Evolutionary conservation across 2,888 invertebrate genomes (phyloP), one percentile per base, ranked within the genome.

Genomic region (Plusia festucae): DNA sequence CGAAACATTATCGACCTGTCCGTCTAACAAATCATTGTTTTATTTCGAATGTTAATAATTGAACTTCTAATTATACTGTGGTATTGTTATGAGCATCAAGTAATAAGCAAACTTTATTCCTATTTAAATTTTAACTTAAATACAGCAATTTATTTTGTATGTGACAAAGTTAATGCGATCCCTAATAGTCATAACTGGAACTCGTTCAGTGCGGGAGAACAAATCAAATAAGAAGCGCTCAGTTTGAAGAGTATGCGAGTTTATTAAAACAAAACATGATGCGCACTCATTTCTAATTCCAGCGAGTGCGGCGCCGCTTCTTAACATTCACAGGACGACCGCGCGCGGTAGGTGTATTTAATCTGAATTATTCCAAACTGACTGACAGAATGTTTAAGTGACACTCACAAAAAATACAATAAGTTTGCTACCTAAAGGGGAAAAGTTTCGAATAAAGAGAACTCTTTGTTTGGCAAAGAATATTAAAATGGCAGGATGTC

Each of bases 351-450:
- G 93, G 93, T 93, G 90, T 91, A 88, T 91, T 92, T 93, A 93
- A 93, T 93, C 90, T 92, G 91, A 93, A 93, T 93, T 93, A 93
- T 93, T 90, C 89, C 85, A 80, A 88, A 88, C 89, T 90, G 89
- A 91, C 91, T 91, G 92, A 91, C 94, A 88, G 89, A 91, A 92
- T 90, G 89, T 90, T 90, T 91, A 90, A 92, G 83, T 85, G 89
- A 89, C 85, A 79, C 68, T 77, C 73, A 79, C 79, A 86, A 87
- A 88, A 88, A 86, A 89, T 88, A 91, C 87, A 90, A 90, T 89
- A 91, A 91, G 82, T 86, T 88, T 78, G 82, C 83, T 76, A 86
- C 83, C 82, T 85, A 87, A 89, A 90, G 85, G 86, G 78, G 84
- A 87, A 87, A 88, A 89, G 86, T 89, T 89, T 84, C 81, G 80